Percentiles rank a stretch among this genome's conserved stretches.
These are phyloP conservation scores for Holocentrus rufus DNA, from an alignment of 2,797 vertebrate species.

Conservation along the genomic window DNA sequence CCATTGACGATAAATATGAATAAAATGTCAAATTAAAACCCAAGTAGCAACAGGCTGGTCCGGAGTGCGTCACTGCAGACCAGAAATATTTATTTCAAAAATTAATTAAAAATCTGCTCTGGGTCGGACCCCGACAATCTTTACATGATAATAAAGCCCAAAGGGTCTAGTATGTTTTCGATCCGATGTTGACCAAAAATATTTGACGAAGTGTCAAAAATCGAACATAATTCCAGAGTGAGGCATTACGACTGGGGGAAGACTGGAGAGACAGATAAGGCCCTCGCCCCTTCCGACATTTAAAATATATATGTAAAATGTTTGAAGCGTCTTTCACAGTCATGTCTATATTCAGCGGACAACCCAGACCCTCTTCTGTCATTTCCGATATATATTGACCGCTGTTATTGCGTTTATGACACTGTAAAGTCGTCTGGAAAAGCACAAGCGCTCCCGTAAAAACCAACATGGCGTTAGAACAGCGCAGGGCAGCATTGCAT, in stretches of 20 bases:
- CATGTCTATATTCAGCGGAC: constrained; percentile 26
- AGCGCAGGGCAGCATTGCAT: constrained; percentile 78
- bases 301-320: constrained; percentile 71
- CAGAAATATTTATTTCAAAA: constrained; percentile 82
- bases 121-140: constrained; percentile 66
- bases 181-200: constrained; percentile 31
- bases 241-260: constrained; percentile 60
- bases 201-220: constrained; percentile 45
- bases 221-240: constrained; percentile 77
- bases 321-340: constrained; percentile 48
- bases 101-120: constrained; percentile 88
- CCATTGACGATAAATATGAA: constrained; percentile 34
- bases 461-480: constrained; percentile 92
- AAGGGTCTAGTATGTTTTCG: constrained; percentile 65
- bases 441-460: constrained; percentile 73
- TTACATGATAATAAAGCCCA: constrained; percentile 85
- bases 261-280: constrained; percentile 71
- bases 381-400: constrained; percentile 46
- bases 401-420: constrained; percentile 76
- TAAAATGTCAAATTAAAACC: constrained; percentile 76
- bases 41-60: constrained; percentile 63
- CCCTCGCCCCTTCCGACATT: constrained; percentile 85
- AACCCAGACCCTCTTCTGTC: constrained; percentile 59
- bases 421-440: constrained; percentile 75
- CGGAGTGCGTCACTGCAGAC: constrained; percentile 76